Evolutionary conservation across 2,888 invertebrate species (phyloP).

Genomic region (Volucella zonaria): DNA sequence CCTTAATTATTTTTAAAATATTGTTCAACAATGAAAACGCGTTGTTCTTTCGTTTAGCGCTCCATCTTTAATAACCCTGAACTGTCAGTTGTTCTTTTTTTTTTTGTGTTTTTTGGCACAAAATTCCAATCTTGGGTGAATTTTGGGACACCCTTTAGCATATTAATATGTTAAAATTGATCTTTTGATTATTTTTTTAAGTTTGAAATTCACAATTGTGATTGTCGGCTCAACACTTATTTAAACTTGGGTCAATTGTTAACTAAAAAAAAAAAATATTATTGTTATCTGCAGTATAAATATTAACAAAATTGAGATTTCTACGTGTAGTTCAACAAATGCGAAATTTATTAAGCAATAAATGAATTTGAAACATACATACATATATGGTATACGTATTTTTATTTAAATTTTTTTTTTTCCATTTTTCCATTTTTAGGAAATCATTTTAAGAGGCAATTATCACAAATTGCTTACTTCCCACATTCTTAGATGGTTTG

Average conservation of each 20-base stretch:
- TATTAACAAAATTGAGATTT: constrained; percentile 2
- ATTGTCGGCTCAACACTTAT: constrained; percentile 2
- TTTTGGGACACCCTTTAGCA: too few relatives aligned
- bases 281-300: constrained; percentile 14
- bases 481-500: background rate
- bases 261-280: background rate
- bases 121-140: too few relatives aligned
- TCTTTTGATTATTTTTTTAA: background rate
- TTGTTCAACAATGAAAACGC: too few relatives aligned
- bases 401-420: background rate
- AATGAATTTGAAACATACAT: constrained; percentile 27
- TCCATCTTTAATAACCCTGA: too few relatives aligned
- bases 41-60: too few relatives aligned
- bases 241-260: constrained; percentile 34
- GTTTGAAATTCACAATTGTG: background rate
- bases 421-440: background rate
- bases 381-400: background rate
- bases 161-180: too few relatives aligned
- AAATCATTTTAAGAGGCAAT: background rate
- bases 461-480: background rate
- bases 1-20: too few relatives aligned
- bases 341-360: constrained; percentile 38
- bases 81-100: too few relatives aligned
- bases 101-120: too few relatives aligned
- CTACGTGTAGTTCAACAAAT: constrained; percentile 11